Conservation (phyloP, 2,888 invertebrate species). For the Agriopis aurantiaria region DNA sequence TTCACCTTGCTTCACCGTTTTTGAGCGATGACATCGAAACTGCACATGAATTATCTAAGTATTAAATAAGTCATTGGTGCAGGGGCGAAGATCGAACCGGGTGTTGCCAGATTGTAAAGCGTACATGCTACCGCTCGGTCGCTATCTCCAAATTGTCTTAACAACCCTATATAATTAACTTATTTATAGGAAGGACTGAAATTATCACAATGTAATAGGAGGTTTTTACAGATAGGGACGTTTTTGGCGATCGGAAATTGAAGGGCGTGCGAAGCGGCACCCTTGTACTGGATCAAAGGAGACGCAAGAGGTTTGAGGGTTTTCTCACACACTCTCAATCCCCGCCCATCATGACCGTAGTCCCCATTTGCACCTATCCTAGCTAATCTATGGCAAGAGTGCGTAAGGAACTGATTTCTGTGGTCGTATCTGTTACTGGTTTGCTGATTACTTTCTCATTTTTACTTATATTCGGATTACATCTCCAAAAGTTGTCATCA, state of each 20-base stretch:
- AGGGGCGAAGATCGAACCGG: too few relatives aligned
- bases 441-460: constrained; percentile 45
- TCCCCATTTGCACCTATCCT: not conserved
- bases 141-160: too few relatives aligned
- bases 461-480: constrained; percentile 31
- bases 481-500: constrained; percentile 46
- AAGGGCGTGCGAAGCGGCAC: not conserved
- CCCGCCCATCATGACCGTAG: not conserved
- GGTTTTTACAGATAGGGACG: too few relatives aligned
- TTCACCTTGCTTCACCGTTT: too few relatives aligned
- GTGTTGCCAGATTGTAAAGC: too few relatives aligned
- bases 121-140: too few relatives aligned
- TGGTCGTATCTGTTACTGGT: constrained; percentile 16
- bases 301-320: too few relatives aligned
- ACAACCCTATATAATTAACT: not conserved
- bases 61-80: too few relatives aligned
- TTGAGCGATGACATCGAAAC: too few relatives aligned
- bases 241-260: too few relatives aligned
- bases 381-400: constrained; percentile 50
- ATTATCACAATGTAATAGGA: not conserved
- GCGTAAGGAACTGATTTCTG: constrained; percentile 45
- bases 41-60: too few relatives aligned
- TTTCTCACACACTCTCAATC: not conserved
- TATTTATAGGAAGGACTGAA: not conserved
- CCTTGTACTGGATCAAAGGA: too few relatives aligned